A percentile compares a stretch with the other conserved stretches of the same genome.
phyloP scores from a whole-genome alignment of 2,113 vertebrate genomes.

The Mobula hypostoma region DNA sequence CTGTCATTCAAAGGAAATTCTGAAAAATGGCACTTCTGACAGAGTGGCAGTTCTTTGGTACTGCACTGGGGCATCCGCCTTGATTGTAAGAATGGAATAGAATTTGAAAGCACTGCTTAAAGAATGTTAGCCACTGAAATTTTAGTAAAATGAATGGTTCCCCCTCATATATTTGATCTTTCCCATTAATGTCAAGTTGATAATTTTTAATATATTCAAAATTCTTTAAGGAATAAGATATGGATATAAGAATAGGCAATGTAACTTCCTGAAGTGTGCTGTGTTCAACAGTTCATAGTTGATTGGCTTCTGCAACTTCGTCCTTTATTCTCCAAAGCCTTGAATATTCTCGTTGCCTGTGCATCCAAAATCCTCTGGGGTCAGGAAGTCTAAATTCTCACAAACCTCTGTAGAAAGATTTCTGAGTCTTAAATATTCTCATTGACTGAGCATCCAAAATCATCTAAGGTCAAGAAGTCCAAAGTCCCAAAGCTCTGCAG shows the following conservation, averaged over 20 bases:
- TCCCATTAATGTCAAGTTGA: not conserved
- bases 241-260: not conserved
- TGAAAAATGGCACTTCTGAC: too few relatives aligned
- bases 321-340: not conserved
- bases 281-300: too few relatives aligned
- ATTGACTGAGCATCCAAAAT: not conserved
- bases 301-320: not conserved
- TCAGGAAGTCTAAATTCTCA: not conserved
- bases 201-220: not conserved
- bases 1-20: too few relatives aligned
- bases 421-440: not conserved
- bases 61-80: not conserved
- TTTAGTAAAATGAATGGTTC: not conserved
- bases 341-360: not conserved
- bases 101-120: not conserved
- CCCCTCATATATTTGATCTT: not conserved
- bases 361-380: not conserved
- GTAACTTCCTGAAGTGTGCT: not conserved
- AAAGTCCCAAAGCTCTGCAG: too few relatives aligned
- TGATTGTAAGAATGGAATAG: not conserved
- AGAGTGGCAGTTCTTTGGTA: not conserved
- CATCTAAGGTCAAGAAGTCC: not conserved
- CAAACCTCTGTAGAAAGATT: too few relatives aligned
- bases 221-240: not conserved
- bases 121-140: not conserved